Base-by-base conservation (phyloP, 2,113 vertebrate genomes). In the Colaptes auratus region DNA sequence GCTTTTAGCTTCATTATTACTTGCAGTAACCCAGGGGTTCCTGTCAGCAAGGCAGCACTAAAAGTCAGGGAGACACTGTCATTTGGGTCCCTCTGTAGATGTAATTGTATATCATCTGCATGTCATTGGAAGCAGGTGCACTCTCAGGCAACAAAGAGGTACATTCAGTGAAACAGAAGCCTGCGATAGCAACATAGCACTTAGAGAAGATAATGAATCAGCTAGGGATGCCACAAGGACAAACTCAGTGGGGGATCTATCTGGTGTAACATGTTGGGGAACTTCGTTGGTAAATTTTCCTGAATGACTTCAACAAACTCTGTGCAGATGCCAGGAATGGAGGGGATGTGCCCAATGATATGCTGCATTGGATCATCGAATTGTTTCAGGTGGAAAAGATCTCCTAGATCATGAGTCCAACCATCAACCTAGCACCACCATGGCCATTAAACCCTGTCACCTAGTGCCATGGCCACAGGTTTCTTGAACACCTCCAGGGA, bases 41-140 rank as follows among this genome's bases (percentile, higher is more conserved):
- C 12, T 60, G 50, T 63, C 64, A 96, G 20, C 52, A 89, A 95
- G 9, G 90, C 52, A 81, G 60, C 58, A 31, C 17, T 81, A 71
- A 86, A 72, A 90, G 24, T 74, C 63, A 86, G 27, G 52, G 25
- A 60, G 90, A 48, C 17, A 44, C 28, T 85, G 80, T 67, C 15
- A 63, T 55, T 39, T 53, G 35, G 77, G 75, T 59, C 16, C 36
- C 46, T 76, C 66, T 60, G 61, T 86, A 84, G 80, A 63, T 56
- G 28, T 84, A 79, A 82, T 59, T 59, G 53, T 84, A 55, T 72
- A 65, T 66, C 46, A 80, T 96, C 84, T 88, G 64, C 83, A 79
- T 82, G 78, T 59, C 67, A 94, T 92, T 85, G 90, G 39, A 33
- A 90, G 60, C 90, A 95, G 84, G 85, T 91, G 86, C 25, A 25